Conservation (phyloP, 2,888 invertebrate genomes). For the Deroplatys truncata region DNA sequence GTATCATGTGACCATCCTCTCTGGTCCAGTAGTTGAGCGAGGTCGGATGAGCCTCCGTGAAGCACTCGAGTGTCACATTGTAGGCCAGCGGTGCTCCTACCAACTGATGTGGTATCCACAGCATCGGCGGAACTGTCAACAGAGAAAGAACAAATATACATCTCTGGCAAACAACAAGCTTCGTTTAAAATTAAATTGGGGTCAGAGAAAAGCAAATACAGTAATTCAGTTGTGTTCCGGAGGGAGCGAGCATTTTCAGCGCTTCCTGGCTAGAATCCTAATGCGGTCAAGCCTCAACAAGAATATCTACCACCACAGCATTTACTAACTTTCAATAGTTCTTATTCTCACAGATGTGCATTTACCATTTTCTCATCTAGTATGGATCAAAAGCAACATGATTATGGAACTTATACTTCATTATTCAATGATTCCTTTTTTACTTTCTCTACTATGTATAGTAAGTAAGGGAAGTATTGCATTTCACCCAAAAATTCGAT, state of each 20-base stretch:
- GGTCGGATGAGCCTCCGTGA: slow-evolving; percentile 86
- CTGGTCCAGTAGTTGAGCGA: slow-evolving; percentile 89
- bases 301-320: no score
- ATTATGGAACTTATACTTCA: no score
- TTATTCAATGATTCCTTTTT: no score
- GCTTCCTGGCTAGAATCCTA: not conserved
- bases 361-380: no score
- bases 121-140: slow-evolving; percentile 78
- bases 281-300: no score
- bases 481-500: no score
- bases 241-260: not conserved
- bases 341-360: no score
- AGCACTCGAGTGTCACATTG: slow-evolving; percentile 81
- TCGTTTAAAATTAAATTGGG: not conserved
- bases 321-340: no score
- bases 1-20: slow-evolving; percentile 85
- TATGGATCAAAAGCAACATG: no score
- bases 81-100: slow-evolving; percentile 80
- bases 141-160: not conserved
- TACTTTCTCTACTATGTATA: no score
- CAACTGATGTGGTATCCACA: slow-evolving; percentile 87
- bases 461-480: no score
- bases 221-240: not conserved
- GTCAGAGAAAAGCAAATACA: not conserved
- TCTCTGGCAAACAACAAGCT: not conserved